phyloP scores from a whole-genome alignment of 2,113 vertebrate genomes.

The Cichladusa arquata region DNA sequence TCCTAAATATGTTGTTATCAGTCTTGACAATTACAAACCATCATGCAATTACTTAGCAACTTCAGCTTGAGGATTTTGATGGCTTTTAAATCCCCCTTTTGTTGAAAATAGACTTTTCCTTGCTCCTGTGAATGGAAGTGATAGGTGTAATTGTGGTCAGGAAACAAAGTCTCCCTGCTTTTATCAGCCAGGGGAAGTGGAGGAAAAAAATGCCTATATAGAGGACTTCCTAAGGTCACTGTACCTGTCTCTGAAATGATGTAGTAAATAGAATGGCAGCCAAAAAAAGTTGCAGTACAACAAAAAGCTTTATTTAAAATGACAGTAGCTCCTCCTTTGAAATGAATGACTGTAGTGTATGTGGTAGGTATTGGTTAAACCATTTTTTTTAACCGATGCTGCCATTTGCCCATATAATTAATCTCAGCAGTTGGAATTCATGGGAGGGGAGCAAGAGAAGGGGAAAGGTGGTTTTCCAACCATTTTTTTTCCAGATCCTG shows the following conservation, averaged over 20 bases:
- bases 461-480: neutral
- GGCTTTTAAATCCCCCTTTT: neutral
- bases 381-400: neutral
- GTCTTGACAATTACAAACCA: neutral
- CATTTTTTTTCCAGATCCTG: neutral
- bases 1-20: conserved; percentile 1
- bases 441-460: neutral
- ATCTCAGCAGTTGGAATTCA: neutral
- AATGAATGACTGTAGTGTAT: neutral
- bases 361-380: neutral
- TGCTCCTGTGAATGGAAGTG: neutral
- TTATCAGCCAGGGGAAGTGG: neutral
- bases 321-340: neutral
- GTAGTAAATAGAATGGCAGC: neutral
- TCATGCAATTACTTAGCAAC: neutral
- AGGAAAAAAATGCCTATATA: neutral
- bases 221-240: neutral
- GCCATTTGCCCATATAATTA: neutral
- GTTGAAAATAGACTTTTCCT: neutral
- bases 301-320: neutral
- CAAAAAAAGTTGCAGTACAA: neutral
- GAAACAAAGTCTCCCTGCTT: neutral
- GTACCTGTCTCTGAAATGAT: neutral
- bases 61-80: neutral
- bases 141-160: neutral